A percentile compares a stretch with the other conserved stretches of the same genome.
Evolutionary conservation across 2,113 vertebrate genomes (phyloP).

Genomic region (Orcinus orca): DNA sequence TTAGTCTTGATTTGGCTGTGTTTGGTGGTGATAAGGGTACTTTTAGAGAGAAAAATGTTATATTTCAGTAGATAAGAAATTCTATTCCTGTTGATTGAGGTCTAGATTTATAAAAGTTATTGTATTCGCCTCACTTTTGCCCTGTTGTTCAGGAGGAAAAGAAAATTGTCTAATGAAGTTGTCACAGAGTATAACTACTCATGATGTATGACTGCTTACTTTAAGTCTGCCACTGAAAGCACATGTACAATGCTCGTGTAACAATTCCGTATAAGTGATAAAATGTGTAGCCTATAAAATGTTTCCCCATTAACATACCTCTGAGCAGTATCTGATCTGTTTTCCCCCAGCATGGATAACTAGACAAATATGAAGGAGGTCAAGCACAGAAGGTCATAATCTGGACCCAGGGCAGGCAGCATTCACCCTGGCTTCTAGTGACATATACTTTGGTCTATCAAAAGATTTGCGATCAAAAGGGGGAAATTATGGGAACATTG

Average conservation of each 20-base stretch:
- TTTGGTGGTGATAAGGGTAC: too few species aligned
- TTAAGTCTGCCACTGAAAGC: not conserved
- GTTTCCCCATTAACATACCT: not conserved
- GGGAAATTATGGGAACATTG: not conserved
- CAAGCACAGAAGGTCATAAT: not conserved
- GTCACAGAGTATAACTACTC: not conserved
- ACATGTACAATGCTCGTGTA: not conserved
- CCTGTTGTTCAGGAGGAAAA: not conserved
- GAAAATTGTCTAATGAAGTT: not conserved
- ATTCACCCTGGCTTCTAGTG: not conserved
- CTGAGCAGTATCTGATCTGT: not conserved
- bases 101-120: not conserved
- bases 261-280: not conserved
- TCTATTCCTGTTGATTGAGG: not conserved
- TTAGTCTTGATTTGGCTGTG: not conserved
- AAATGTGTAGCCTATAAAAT: not conserved
- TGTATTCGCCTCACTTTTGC: not conserved
- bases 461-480: not conserved
- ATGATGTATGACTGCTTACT: not conserved
- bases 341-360: not conserved
- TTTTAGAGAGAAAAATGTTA: not conserved
- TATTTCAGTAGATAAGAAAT: not conserved
- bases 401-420: not conserved
- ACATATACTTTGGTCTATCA: not conserved
- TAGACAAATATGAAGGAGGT: not conserved